Percentiles rank a stretch among this genome's conserved stretches.
Evolutionary conservation across 1,140 invertebrate genomes (phyloP).

Genomic region (Drosophila prosaltans): DNA sequence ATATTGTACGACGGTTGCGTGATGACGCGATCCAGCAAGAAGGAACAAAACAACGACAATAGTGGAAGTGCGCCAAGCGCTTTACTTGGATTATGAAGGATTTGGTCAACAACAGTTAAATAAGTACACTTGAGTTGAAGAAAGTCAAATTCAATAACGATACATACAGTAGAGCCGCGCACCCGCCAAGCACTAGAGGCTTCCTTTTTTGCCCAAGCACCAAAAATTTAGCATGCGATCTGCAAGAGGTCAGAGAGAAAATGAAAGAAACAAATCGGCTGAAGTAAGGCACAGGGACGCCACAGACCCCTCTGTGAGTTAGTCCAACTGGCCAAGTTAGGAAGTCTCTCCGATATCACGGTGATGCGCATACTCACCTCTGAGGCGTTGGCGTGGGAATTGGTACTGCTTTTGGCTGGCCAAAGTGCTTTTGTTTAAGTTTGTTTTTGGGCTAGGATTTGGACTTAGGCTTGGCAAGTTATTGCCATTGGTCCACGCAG

Average conservation of each 20-base stretch:
- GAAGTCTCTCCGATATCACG: background rate
- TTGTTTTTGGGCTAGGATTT: conserved; percentile 17
- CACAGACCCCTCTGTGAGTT: background rate
- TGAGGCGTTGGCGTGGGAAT: conserved; percentile 22
- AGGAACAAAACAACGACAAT: conserved; percentile 6
- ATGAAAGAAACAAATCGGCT: conserved; percentile 14
- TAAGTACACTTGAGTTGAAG: conserved; percentile 17
- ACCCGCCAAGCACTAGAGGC: conserved; percentile 26
- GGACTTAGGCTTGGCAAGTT: conserved; percentile 13
- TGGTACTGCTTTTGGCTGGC: conserved; percentile 16
- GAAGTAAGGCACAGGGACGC: background rate
- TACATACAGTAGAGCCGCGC: conserved; percentile 36
- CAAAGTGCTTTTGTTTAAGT: conserved; percentile 3
- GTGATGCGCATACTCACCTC: conserved; percentile 40
- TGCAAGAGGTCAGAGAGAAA: conserved; percentile 54
- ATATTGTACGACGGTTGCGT: background rate
- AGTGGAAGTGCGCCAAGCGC: conserved; percentile 5
- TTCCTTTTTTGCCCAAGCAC: conserved; percentile 47
- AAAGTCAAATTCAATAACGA: conserved; percentile 21
- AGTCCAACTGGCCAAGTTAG: background rate
- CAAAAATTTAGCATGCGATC: conserved; percentile 57
- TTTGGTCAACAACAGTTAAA: background rate
- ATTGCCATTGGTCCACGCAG: conserved; percentile 9
- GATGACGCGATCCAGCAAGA: conserved; percentile 4
- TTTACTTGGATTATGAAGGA: conserved; percentile 3